These are phyloP conservation scores for Hemichromis elongatus DNA, from an alignment of 2,113 vertebrate genomes.

Conservation along the genomic window DNA sequence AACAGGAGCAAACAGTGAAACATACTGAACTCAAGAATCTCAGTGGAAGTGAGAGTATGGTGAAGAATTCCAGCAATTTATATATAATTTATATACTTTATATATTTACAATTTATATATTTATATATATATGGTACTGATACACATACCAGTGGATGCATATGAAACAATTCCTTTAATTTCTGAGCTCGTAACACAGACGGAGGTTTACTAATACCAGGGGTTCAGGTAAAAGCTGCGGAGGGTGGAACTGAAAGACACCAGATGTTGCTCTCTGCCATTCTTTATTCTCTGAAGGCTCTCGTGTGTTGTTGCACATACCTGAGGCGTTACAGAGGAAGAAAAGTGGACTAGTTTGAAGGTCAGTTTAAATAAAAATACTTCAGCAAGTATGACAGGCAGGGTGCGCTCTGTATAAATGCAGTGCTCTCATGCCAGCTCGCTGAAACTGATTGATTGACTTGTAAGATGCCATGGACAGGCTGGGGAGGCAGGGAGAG, in stretches of 20 bases:
- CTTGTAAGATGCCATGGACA: slow-evolving; percentile 82
- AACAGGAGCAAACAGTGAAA: slow-evolving; percentile 16
- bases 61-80: neutral
- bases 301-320: slow-evolving; percentile 47
- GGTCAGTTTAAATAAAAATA: slow-evolving; percentile 76
- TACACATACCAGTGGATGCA: slow-evolving; percentile 2
- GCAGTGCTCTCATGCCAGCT: slow-evolving; percentile 69
- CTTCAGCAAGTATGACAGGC: slow-evolving; percentile 71
- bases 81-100: no score
- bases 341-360: slow-evolving; percentile 70
- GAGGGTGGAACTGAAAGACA: slow-evolving; percentile 62
- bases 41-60: neutral
- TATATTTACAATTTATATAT: no score
- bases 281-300: slow-evolving; percentile 28
- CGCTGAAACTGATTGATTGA: slow-evolving; percentile 77
- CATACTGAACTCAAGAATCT: slow-evolving; percentile 7
- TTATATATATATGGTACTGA: neutral
- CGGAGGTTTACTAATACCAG: slow-evolving; percentile 33
- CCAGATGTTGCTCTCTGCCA: slow-evolving; percentile 57
- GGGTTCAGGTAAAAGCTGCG: slow-evolving; percentile 41
- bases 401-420: slow-evolving; percentile 75
- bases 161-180: slow-evolving; percentile 45
- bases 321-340: slow-evolving; percentile 43
- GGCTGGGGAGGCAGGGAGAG: slow-evolving; percentile 42
- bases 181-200: slow-evolving; percentile 20